A percentile compares a stretch with the other conserved stretches of the same genome.
Conservation (phyloP, 2,888 invertebrate genomes). For the Nebria salina region DNA sequence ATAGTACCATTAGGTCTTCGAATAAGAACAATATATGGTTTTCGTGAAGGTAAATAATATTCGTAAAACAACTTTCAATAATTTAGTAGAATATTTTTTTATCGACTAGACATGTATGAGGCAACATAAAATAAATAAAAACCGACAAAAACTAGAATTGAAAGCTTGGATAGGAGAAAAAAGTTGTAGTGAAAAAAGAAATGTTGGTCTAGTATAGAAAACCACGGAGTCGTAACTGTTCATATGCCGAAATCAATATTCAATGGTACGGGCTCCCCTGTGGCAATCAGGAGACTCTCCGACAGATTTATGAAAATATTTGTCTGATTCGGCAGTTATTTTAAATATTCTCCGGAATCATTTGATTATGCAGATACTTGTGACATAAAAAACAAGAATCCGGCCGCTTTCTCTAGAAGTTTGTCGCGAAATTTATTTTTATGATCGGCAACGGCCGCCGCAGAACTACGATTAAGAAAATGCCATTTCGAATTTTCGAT, state of each 20-base stretch:
- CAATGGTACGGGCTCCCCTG: constrained; percentile 43
- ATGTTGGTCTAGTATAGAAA: neutral
- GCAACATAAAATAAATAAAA: constrained; percentile 40
- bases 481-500: constrained; percentile 43
- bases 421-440: constrained; percentile 44
- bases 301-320: constrained; percentile 66
- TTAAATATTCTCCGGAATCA: constrained; percentile 63
- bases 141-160: neutral
- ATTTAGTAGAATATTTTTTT: neutral
- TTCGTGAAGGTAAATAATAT: constrained; percentile 6
- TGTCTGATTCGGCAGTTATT: constrained; percentile 63
- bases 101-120: constrained; percentile 17
- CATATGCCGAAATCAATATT: constrained; percentile 46
- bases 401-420: constrained; percentile 38
- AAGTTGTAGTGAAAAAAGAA: constrained; percentile 2
- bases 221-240: constrained; percentile 25
- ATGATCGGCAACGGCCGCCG: constrained; percentile 39
- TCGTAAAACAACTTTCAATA: neutral
- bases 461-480: constrained; percentile 46
- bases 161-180: constrained; percentile 5
- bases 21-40: neutral
- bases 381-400: constrained; percentile 56
- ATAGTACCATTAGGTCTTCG: no score
- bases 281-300: constrained; percentile 60
- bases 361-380: constrained; percentile 63